Evolutionary conservation across 2,797 vertebrate species (phyloP).

Genomic region (Microctenopoma steveboyesi): DNA sequence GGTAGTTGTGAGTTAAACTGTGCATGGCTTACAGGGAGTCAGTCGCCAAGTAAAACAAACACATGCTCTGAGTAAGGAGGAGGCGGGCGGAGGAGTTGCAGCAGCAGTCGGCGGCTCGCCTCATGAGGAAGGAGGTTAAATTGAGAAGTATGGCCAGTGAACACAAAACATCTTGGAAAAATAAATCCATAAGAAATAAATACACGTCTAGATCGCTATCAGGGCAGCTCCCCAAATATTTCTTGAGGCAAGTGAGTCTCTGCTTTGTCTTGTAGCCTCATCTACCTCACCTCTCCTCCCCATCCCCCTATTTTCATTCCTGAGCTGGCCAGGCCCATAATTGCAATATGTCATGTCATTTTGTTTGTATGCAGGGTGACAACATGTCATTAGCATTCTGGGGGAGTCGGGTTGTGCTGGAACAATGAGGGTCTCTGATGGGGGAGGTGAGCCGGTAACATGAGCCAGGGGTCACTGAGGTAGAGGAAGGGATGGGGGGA

Average conservation of each 20-base stretch:
- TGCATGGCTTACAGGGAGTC: constrained; percentile 78
- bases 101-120: constrained; percentile 62
- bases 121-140: constrained; percentile 69
- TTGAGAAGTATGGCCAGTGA: constrained; percentile 61
- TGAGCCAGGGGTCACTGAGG: constrained; percentile 71
- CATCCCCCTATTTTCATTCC: constrained; percentile 40
- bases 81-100: constrained; percentile 44
- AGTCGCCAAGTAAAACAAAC: constrained; percentile 87
- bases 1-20: constrained; percentile 82
- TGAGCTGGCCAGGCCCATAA: constrained; percentile 49
- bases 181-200: constrained; percentile 64
- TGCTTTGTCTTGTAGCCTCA: constrained; percentile 22
- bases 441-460: constrained; percentile 71
- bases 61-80: constrained; percentile 74
- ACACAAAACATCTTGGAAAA: constrained; percentile 62
- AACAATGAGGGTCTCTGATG: constrained; percentile 77
- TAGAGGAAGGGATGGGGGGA: constrained; percentile 44
- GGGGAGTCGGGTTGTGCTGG: constrained; percentile 50
- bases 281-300: constrained; percentile 24
- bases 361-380: constrained; percentile 74
- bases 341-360: constrained; percentile 73
- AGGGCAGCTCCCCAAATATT: constrained; percentile 20
- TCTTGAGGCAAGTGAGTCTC: constrained; percentile 14
- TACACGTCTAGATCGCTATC: constrained; percentile 56
- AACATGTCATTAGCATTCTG: constrained; percentile 74